These are phyloP conservation scores for Ceratina calcarata DNA, from an alignment of 1,140 invertebrate genomes.

Conservation along the genomic window DNA sequence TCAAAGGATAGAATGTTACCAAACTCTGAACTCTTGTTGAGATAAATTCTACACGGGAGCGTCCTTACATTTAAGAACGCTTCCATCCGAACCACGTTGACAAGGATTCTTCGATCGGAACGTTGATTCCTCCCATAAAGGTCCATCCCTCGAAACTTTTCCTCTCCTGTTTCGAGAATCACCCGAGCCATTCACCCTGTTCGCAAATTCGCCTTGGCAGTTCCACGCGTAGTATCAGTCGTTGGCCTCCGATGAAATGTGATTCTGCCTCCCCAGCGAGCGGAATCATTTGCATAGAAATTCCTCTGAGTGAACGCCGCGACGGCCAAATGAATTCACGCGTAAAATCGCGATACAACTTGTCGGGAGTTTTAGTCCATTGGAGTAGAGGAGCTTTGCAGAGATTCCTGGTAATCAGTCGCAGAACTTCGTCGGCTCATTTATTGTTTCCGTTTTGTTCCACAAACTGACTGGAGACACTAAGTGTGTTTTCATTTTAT, in stretches of 20 bases:
- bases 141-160: background rate
- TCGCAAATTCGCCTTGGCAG: too few species aligned
- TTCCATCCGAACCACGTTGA: background rate
- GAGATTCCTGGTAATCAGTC: too few species aligned
- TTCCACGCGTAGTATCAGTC: background rate
- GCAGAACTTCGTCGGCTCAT: too few species aligned
- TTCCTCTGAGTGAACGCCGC: background rate
- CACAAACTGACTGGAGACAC: background rate
- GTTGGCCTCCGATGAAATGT: background rate
- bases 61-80: slow-evolving; percentile 15
- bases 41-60: background rate
- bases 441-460: background rate
- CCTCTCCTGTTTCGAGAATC: background rate
- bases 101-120: slow-evolving; percentile 5
- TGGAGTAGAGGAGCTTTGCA: background rate
- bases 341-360: background rate
- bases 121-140: slow-evolving; percentile 3
- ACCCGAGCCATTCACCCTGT: background rate
- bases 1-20: background rate
- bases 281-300: slow-evolving; percentile 23
- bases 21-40: background rate
- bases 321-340: background rate
- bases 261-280: background rate
- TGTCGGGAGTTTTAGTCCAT: background rate
- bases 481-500: background rate